These are phyloP conservation scores for Coracias cyanogaster DNA, from an alignment of 2,797 vertebrate genomes.

Conservation along the genomic window DNA sequence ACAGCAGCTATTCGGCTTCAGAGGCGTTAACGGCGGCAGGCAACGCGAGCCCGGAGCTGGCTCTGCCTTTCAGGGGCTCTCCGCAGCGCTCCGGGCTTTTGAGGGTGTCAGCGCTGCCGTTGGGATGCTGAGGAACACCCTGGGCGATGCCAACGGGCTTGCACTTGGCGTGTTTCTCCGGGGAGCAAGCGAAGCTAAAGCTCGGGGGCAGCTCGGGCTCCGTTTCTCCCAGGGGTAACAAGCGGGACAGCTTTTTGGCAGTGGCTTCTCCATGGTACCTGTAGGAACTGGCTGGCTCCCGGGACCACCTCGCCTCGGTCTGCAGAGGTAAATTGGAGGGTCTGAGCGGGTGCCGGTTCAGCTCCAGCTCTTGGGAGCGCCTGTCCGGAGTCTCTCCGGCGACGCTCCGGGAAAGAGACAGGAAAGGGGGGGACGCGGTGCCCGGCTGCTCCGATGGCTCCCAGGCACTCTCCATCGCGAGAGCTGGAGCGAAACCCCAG, in stretches of 20 bases:
- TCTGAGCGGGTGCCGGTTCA: slow-evolving; percentile 67
- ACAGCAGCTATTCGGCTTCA: slow-evolving; percentile 53
- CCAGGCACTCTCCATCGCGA: background rate
- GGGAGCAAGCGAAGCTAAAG: slow-evolving; percentile 60
- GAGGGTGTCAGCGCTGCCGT: slow-evolving; percentile 9
- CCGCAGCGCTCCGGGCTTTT: slow-evolving; percentile 18
- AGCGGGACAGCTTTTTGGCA: slow-evolving; percentile 51
- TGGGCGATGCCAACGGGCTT: slow-evolving; percentile 78
- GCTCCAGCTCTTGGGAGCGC: background rate
- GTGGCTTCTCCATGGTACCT: background rate
- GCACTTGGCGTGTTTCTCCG: slow-evolving; percentile 72
- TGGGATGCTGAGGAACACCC: slow-evolving; percentile 73
- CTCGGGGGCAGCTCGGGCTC: slow-evolving; percentile 51
- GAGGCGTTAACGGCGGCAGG: slow-evolving; percentile 24
- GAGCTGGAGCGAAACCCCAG: background rate
- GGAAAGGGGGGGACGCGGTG: background rate
- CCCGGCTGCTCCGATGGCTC: background rate
- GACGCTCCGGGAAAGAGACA: background rate
- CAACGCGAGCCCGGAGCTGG: slow-evolving; percentile 32
- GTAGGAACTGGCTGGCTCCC: slow-evolving; percentile 29
- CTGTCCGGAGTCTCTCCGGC: background rate
- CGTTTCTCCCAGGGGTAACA: slow-evolving; percentile 64
- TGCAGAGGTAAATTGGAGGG: slow-evolving; percentile 75
- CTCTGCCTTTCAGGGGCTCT: slow-evolving; percentile 76
- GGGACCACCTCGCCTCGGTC: slow-evolving; percentile 60